These are phyloP conservation scores for Rhamnusium bicolor DNA, from an alignment of 2,888 invertebrate species.

Conservation along the genomic window DNA sequence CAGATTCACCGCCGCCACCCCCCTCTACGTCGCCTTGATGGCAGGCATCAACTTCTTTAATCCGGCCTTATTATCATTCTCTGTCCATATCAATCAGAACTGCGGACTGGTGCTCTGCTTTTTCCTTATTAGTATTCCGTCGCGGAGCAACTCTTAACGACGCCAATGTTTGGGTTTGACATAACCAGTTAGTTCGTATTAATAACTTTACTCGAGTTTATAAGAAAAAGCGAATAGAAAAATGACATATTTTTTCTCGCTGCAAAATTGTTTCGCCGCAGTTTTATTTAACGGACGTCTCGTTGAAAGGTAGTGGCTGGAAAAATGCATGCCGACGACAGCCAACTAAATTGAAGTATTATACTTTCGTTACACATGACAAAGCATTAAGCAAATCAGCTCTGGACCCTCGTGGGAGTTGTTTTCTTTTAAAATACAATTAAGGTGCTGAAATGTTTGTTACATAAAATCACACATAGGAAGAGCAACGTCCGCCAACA, in stretches of 20 bases:
- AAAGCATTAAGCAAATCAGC: conserved; percentile 68
- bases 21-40: conserved; percentile 24
- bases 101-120: conserved; percentile 58
- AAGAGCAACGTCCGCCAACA: conserved; percentile 6
- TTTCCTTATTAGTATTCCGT: conserved; percentile 71
- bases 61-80: conserved; percentile 68
- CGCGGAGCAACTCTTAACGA: conserved; percentile 69
- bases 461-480: conserved; percentile 15
- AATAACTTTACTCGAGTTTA: conserved; percentile 71
- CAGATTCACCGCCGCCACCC: conserved; percentile 20
- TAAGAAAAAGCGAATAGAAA: conserved; percentile 70
- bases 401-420: conserved; percentile 55
- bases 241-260: conserved; percentile 70
- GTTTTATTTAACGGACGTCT: conserved; percentile 62
- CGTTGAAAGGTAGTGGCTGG: conserved; percentile 69
- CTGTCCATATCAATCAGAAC: conserved; percentile 69
- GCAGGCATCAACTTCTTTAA: conserved; percentile 63
- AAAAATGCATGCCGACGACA: conserved; percentile 70
- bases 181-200: conserved; percentile 73
- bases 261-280: conserved; percentile 67
- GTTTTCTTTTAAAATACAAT: conserved; percentile 59
- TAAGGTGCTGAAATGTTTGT: conserved; percentile 54
- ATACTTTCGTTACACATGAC: conserved; percentile 67
- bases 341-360: conserved; percentile 70
- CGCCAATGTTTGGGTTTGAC: conserved; percentile 72